Base-by-base conservation (phyloP, 2,113 vertebrate genomes). In the Pipra filicauda region DNA sequence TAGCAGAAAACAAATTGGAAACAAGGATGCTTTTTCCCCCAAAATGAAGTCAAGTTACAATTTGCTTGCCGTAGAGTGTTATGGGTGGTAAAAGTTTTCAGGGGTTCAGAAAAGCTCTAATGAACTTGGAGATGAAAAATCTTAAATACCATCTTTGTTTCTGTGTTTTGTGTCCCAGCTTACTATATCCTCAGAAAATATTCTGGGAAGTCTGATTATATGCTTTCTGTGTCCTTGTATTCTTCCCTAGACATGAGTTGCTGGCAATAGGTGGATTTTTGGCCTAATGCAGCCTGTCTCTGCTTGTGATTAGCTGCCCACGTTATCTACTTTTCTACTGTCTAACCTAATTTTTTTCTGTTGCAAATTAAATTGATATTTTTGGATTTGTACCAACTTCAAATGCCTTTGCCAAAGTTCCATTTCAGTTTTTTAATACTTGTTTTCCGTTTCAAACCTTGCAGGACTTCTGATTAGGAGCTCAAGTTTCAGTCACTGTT, bases 281-380 rank as follows among this genome's bases (percentile, higher is more conserved):
- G 51, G 35, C 74, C n/a, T 80, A 28, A 54, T 20, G 33, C 65
- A 74, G 43, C 35, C 52, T 89, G 65, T 87, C 69, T 84, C 80
- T 24, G 89, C 20, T 77, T 73, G 55, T 81, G 51, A 92, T 91
- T 89, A 87, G 69, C 65, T 84, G 15, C 77, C 69, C 16, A 30
- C 46, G 39, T 59, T 84, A 21, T 58, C 80, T 92, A 21, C 55
- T 71, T 89, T 91, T 84, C 59, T 87, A 12, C 59, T 64, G 41
- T 84, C 51, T 92, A 91, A 94, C 59, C 80, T 92, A 28, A 0
- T 92, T 93, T 85, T 84, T 82, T 90, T 41, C 72, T 87, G 15
- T 84, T 92, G 73, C 73, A 93, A 74, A 94, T 95, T 84, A 84
- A 91, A 18, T 77, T 89, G 87, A 11, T 84, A 62, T 81, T 84